A percentile compares a stretch with the other conserved stretches of the same genome.
Evolutionary conservation across 2,888 invertebrate species (phyloP).

Genomic region (Galerucella calmariensis): DNA sequence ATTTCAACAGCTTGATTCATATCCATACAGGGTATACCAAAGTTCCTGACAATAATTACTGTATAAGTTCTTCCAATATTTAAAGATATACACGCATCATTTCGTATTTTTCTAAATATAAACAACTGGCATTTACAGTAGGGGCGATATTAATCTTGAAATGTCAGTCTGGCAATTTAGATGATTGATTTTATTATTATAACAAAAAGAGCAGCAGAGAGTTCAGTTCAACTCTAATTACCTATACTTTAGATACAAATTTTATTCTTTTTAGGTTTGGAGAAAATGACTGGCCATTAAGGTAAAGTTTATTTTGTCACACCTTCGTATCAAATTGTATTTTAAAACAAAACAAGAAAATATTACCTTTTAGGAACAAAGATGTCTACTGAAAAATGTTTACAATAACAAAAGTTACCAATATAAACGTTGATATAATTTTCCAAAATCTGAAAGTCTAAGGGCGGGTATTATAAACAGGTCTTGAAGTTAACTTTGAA

Average conservation of each 20-base stretch:
- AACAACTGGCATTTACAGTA: slow-evolving; percentile 28
- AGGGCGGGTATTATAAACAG: too few relatives aligned
- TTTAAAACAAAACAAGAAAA: too few relatives aligned
- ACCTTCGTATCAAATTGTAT: too few relatives aligned
- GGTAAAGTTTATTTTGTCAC: not conserved
- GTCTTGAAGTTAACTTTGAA: too few relatives aligned
- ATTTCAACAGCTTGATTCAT: not conserved
- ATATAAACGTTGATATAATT: too few relatives aligned
- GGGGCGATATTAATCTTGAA: slow-evolving; percentile 20
- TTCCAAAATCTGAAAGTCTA: too few relatives aligned
- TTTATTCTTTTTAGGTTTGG: not conserved
- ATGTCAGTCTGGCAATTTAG: slow-evolving; percentile 31
- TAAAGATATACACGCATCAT: slow-evolving; percentile 25
- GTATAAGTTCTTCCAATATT: slow-evolving; percentile 24
- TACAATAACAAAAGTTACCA: too few relatives aligned
- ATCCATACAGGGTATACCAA: not conserved
- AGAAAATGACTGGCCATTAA: not conserved
- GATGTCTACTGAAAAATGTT: too few relatives aligned
- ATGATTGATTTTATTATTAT: slow-evolving; percentile 28
- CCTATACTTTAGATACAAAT: slow-evolving; percentile 11
- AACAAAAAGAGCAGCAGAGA: not conserved
- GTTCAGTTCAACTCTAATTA: slow-evolving; percentile 11
- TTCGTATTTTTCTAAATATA: slow-evolving; percentile 38
- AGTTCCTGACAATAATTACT: too few relatives aligned
- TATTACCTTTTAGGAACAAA: too few relatives aligned